Percentiles rank a stretch among this genome's conserved stretches.
Evolutionary conservation across 2,113 vertebrate genomes (phyloP).

Genomic region (Hippocampus barbouri): DNA sequence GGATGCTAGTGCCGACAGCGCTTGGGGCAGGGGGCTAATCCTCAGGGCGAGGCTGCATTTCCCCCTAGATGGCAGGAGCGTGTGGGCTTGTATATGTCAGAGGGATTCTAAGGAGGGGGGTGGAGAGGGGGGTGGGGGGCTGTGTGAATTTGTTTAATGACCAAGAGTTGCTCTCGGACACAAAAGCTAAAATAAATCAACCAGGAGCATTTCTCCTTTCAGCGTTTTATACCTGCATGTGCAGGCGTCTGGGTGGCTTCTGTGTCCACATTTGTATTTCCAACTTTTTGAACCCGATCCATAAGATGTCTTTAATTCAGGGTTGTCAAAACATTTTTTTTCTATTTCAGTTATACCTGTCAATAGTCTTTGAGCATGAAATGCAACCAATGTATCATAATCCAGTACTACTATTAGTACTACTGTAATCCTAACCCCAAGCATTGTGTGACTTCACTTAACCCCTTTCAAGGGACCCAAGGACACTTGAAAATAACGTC

Average conservation of each 20-base stretch:
- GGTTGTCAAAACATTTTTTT: not conserved
- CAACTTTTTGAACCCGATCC: not conserved
- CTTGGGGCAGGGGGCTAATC: constrained; percentile 63
- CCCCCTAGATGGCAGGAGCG: constrained; percentile 37
- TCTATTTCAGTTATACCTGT: not conserved
- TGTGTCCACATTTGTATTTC: not conserved
- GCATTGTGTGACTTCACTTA: not conserved
- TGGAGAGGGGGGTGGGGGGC: no score
- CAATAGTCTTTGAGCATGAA: not conserved
- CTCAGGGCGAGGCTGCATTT: constrained; percentile 41
- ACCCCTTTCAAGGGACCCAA: not conserved
- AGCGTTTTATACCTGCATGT: not conserved
- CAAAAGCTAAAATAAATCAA: not conserved
- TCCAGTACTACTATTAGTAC: not conserved
- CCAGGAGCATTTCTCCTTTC: not conserved
- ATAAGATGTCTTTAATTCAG: not conserved
- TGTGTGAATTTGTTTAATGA: not conserved
- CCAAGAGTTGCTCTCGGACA: not conserved
- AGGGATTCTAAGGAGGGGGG: constrained; percentile 4
- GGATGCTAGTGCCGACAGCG: constrained; percentile 44
- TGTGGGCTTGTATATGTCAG: constrained; percentile 9
- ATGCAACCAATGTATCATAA: no score
- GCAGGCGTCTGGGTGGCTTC: not conserved
- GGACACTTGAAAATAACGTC: no score
- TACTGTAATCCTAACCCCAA: not conserved